These are phyloP conservation scores for Andrena marginata DNA, from an alignment of 2,888 invertebrate species.

Conservation along the genomic window DNA sequence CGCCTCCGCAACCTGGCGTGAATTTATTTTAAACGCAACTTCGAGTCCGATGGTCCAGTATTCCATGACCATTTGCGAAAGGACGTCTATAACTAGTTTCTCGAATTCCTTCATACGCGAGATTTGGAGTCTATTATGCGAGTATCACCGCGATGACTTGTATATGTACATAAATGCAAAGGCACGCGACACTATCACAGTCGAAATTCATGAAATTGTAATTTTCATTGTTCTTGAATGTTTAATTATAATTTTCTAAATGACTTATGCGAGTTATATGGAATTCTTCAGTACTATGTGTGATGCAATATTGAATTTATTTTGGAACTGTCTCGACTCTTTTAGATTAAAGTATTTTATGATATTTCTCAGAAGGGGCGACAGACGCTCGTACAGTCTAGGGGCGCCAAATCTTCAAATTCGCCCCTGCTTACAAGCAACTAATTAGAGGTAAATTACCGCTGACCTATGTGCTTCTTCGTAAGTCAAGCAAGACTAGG, in stretches of 20 bases:
- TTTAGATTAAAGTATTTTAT: too few species aligned
- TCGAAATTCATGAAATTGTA: background rate
- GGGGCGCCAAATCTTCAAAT: too few species aligned
- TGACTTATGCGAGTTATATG: background rate
- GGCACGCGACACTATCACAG: background rate
- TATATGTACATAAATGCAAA: background rate
- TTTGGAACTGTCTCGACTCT: too few species aligned
- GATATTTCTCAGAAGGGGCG: too few species aligned
- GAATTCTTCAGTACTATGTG: background rate
- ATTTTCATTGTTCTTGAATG: background rate
- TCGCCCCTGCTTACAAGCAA: too few species aligned
- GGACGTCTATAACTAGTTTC: background rate
- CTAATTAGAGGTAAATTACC: too few species aligned
- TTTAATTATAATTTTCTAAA: too few species aligned
- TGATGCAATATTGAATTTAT: too few species aligned
- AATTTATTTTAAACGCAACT: conserved; percentile 12
- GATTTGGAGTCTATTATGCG: background rate
- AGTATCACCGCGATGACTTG: background rate
- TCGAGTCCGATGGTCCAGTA: too few species aligned
- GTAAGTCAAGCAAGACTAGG: background rate
- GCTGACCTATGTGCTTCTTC: background rate
- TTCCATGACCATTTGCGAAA: background rate
- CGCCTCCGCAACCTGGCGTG: background rate
- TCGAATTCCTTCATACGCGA: background rate
- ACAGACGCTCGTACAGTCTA: too few species aligned